Base-by-base conservation (phyloP, 2,888 invertebrate species). In the Leptodirus hochenwartii region DNA sequence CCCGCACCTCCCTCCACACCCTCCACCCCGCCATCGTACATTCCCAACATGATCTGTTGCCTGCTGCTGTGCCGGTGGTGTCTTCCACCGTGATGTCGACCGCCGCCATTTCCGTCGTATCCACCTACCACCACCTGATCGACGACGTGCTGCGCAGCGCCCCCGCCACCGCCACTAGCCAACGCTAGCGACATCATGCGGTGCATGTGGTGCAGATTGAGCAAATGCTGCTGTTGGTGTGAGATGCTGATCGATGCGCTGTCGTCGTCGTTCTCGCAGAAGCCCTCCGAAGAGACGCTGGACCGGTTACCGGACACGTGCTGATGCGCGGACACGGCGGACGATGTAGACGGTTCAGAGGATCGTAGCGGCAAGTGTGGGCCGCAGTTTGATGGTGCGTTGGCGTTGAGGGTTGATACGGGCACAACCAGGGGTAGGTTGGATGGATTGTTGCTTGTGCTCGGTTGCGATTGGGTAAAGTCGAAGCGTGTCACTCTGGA, bases 261-360 rank as follows among this genome's bases (percentile, higher is more conserved):
- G 62, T 81, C 81, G 36, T 79, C 77, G 41, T 87, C 84, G 47
- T 88, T 88, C 56, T 93, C 91, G 56, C 91, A 93, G 56, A 93
- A 93, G 27, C 93, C 91, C 61, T 93, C 91, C 40, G 90, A 91
- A 42, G 90, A 90, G 8, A 87, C 80, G 48, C 90, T 90, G 29
- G 88, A 90, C 37, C 88, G 70, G 50, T 87, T 87, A 1, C 84
- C 84, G 46, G n/a, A 82, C 81, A 25, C 62, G 50, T 10, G 50
- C 45, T 47, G 40, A 22, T 43, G 47, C 2, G 47, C 25, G 5
- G 8, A 29, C 5, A 25, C 32, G 2, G 13, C 23, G 9, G 20
- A 20, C 20, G 20, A 8, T 8, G n/a, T n/a, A n/a, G n/a, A n/a
- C n/a, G n/a, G n/a, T n/a, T n/a, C n/a, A n/a, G n/a, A n/a, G n/a